Percentiles rank a stretch among this genome's conserved stretches.
phyloP scores from a whole-genome alignment of 2,888 invertebrate species.

The Hylaea fasciaria region DNA sequence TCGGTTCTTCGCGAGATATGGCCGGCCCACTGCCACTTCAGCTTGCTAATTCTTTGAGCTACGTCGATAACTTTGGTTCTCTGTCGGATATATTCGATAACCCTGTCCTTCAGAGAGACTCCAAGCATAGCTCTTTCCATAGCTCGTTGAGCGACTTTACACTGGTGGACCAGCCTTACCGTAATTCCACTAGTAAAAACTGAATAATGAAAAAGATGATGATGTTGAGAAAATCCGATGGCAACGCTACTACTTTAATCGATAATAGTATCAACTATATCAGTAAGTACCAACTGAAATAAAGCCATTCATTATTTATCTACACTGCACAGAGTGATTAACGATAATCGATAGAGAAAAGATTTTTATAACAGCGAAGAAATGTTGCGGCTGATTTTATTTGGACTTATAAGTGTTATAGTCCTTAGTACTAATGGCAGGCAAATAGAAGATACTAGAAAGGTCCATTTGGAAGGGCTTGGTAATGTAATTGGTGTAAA shows the following conservation, averaged over 20 bases:
- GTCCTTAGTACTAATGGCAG: slow-evolving; percentile 46
- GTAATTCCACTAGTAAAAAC: no score
- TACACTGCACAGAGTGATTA: slow-evolving; percentile 18
- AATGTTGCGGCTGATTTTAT: slow-evolving; percentile 57
- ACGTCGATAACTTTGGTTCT: no score
- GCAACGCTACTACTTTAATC: neutral
- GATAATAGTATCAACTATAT: slow-evolving; percentile 12
- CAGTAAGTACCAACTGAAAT: slow-evolving; percentile 10
- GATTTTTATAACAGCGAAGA: slow-evolving; percentile 29
- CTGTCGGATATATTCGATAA: no score
- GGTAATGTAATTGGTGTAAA: slow-evolving; percentile 68
- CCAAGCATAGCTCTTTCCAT: no score
- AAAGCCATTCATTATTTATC: slow-evolving; percentile 27
- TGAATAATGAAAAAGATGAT: no score
- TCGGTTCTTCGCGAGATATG: no score
- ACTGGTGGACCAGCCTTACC: no score
- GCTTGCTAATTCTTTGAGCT: no score
- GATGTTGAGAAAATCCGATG: neutral
- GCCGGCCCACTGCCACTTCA: no score
- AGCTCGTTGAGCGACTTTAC: no score
- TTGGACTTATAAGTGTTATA: slow-evolving; percentile 44
- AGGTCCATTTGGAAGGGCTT: slow-evolving; percentile 59
- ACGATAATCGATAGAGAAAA: slow-evolving; percentile 24
- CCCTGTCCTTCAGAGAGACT: no score
- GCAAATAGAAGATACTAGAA: slow-evolving; percentile 45